Evolutionary conservation across 2,888 invertebrate species (phyloP).

Genomic region (Ectemnius lituratus): DNA sequence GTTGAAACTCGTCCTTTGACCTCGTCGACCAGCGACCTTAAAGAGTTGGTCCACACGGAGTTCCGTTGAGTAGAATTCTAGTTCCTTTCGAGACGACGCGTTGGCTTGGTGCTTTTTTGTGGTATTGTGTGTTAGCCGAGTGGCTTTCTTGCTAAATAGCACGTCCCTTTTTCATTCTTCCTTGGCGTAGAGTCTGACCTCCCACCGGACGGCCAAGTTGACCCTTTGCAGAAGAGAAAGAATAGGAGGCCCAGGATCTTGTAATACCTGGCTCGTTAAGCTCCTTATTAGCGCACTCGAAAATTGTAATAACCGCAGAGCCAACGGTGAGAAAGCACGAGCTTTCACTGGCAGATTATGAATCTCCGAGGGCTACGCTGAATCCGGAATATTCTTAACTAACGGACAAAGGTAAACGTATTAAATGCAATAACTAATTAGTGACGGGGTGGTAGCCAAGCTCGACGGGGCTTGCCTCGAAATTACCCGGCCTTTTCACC

Average conservation of each 20-base stretch:
- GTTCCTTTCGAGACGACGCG: no score
- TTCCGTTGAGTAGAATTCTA: no score
- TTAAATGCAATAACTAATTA: slow-evolving; percentile 6
- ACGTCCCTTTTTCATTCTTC: not conserved
- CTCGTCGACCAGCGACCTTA: no score
- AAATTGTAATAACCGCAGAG: not conserved
- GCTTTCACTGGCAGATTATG: not conserved
- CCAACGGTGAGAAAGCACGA: not conserved
- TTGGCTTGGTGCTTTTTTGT: no score
- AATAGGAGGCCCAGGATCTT: not conserved
- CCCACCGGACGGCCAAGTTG: not conserved
- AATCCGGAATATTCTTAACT: slow-evolving; percentile 2
- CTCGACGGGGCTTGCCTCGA: not conserved
- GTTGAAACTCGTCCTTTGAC: no score
- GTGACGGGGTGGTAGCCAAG: not conserved
- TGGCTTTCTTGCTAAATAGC: not conserved
- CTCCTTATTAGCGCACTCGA: slow-evolving; percentile 6
- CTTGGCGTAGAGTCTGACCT: not conserved
- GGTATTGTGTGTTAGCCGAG: not conserved
- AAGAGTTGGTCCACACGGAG: no score
- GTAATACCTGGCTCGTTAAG: slow-evolving; percentile 1
- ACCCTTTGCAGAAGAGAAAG: not conserved
- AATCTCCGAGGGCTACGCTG: not conserved
- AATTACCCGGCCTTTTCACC: not conserved
- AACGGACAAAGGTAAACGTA: not conserved